Base-by-base conservation (phyloP, 2,888 invertebrate species). In the Eristalis intricaria region DNA sequence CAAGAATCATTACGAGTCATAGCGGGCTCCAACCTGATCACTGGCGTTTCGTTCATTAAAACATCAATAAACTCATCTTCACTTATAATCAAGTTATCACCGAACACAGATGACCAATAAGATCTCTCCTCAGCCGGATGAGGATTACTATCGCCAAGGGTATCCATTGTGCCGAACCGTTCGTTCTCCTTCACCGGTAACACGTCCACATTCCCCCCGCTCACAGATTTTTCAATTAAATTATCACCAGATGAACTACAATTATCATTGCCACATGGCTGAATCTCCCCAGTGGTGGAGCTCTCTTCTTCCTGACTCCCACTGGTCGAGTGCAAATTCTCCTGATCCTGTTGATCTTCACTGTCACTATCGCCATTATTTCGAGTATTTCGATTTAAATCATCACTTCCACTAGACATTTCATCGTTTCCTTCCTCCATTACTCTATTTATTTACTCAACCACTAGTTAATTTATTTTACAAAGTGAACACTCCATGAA, bases 81-180 rank as follows among this genome's bases (percentile, higher is more conserved):
- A 87, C 87, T 87, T 22, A 84, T 76, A 65, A 76, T 61, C 76
- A 84, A 84, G 73, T 87, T 87, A 23, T 84, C 84, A 80, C 87
- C 87, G 58, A 87, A 87, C 69, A 87, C 87, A 58, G 87, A 80
- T 60, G 87, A 87, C 87, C 87, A 87, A 56, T 84, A 87, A 13
- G 87, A 87, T n/a, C 83, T 74, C 38, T 82, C 74, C 40, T 83
- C 75, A 61, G 56, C 43, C 40, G 65, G 65, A 10, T 78, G 82
- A 74, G 68, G 64, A 79, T 83, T 76, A 3, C 75, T 73, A 32
- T 74, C 68, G 11, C 43, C 83, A 13, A 29, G 23, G 38, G 32
- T 43, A 58, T 79, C 40, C 23, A 60, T 60, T 10, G 71, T 77
- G 69, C 73, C 82, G 4, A 60, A 40, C 15, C 64, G 19, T 4